These are phyloP conservation scores for Hystrix brachyura DNA, from an alignment of 2,113 vertebrate species.

Conservation along the genomic window DNA sequence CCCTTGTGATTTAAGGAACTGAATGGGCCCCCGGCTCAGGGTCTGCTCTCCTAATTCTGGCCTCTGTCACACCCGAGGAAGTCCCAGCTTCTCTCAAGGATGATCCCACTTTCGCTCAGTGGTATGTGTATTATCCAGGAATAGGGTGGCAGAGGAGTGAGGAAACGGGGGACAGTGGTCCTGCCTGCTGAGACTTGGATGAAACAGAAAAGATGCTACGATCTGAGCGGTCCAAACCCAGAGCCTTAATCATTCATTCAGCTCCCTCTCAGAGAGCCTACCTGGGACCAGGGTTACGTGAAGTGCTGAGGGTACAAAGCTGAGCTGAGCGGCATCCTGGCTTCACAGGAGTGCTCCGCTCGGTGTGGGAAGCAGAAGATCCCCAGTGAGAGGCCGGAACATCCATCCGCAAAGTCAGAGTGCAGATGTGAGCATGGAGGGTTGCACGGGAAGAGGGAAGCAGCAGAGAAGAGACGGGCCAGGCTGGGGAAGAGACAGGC, in stretches of 20 bases:
- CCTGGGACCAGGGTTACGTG: not conserved
- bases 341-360: not conserved
- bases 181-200: not conserved
- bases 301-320: not conserved
- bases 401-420: not conserved
- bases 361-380: not conserved
- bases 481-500: not conserved
- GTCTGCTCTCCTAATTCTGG: not conserved
- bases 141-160: not conserved
- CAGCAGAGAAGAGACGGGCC: not conserved
- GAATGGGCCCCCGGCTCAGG: not conserved
- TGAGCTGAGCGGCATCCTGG: not conserved
- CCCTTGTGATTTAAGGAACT: not conserved
- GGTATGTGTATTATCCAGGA: not conserved
- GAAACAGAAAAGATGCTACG: not conserved
- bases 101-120: not conserved
- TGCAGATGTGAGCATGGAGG: not conserved
- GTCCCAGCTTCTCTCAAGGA: not conserved
- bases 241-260: not conserved
- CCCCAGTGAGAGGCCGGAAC: no score
- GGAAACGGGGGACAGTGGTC: not conserved
- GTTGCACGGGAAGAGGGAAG: no score
- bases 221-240: not conserved
- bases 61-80: not conserved
- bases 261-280: not conserved